Evolutionary conservation across 2,888 invertebrate genomes (phyloP).

Genomic region (Agrenia bidenticulata): DNA sequence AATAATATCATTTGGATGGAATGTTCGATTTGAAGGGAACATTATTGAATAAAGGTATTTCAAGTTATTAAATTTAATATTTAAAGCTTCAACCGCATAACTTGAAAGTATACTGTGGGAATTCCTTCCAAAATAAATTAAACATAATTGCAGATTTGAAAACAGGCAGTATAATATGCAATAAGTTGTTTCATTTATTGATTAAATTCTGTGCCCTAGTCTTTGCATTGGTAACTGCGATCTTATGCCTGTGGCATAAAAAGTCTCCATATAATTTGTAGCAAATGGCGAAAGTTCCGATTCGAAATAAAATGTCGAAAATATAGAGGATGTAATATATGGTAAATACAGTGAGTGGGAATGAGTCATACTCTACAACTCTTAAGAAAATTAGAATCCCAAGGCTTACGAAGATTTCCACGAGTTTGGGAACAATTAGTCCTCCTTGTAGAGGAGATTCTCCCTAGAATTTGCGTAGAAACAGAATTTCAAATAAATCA

Average conservation of each 20-base stretch:
- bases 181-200: background rate
- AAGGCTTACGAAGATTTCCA: constrained; percentile 32
- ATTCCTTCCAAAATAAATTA: too few species aligned
- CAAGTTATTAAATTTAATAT: too few species aligned
- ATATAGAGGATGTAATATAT: constrained; percentile 32
- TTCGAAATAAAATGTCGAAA: constrained; percentile 33
- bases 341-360: constrained; percentile 25
- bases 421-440: constrained; percentile 35
- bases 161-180: too few species aligned
- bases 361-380: constrained; percentile 25
- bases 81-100: too few species aligned
- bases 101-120: too few species aligned
- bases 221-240: constrained; percentile 12
- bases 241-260: background rate
- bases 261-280: constrained; percentile 31
- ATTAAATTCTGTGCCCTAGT: background rate
- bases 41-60: too few species aligned
- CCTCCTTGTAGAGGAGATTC: constrained; percentile 15
- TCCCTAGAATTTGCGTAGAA: constrained; percentile 5
- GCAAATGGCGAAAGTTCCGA: constrained; percentile 26
- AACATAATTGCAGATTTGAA: too few species aligned
- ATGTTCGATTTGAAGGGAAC: too few species aligned
- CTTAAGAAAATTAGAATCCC: constrained; percentile 34
- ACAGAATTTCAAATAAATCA: background rate
- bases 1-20: too few species aligned